phyloP scores from a whole-genome alignment of 1,140 invertebrate species.

The Zaprionus tsacasi region DNA sequence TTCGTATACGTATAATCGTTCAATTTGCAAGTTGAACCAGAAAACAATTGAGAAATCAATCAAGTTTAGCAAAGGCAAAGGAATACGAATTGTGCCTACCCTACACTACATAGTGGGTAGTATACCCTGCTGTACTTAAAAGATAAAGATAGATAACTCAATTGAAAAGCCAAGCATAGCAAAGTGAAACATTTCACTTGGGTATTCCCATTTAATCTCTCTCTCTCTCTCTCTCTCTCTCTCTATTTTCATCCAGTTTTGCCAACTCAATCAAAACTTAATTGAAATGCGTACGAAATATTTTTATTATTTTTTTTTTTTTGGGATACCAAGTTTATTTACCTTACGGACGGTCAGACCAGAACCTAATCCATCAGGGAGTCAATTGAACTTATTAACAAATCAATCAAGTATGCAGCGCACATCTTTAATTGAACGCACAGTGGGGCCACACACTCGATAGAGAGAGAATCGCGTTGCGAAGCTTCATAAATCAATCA shows the following conservation, averaged over 20 bases:
- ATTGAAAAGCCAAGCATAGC: background rate
- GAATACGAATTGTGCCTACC: background rate
- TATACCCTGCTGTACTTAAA: background rate
- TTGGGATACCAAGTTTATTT: background rate
- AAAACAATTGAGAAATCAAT: constrained; percentile 1
- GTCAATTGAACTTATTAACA: constrained; percentile 40
- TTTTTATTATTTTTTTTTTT: background rate
- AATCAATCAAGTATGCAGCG: constrained; percentile 49
- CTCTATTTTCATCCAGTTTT: background rate
- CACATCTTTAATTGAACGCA: constrained; percentile 46
- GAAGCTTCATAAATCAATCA: constrained; percentile 51
- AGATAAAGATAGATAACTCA: background rate
- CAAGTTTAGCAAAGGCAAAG: background rate
- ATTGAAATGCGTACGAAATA: background rate
- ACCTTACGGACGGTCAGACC: background rate
- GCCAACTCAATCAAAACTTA: background rate
- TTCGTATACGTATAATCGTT: background rate
- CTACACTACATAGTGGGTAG: background rate
- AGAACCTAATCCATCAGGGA: constrained; percentile 16
- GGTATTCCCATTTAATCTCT: background rate
- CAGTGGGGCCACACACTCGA: background rate
- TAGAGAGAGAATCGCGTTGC: background rate
- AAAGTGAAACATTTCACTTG: background rate
- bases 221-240: no score
- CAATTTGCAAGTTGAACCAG: background rate